Evolutionary conservation across 2,113 vertebrate genomes (phyloP), one percentile per base, ranked within the genome.

Genomic region (Phaetusa simplex): DNA sequence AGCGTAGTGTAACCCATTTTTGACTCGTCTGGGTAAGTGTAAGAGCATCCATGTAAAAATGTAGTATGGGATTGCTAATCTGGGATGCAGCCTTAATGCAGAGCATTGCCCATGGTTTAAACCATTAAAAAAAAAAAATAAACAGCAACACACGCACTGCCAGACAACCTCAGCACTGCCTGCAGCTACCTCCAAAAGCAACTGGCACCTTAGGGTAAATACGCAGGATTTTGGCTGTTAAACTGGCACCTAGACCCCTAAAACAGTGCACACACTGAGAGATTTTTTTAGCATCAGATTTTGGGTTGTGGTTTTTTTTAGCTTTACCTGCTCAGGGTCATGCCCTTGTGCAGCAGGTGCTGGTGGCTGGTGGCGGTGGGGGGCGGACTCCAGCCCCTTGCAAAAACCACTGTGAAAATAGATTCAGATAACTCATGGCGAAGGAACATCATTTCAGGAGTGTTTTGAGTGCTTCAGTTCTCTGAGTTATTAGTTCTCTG

Each of bases 231-330:
- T 42, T 21, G 23, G 76, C 49, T 80, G 61, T 21, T 82, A 16
- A 53, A 62, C 16, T 50, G n/a, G 18, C 7, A 5, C 23, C 22
- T 15, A 27, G 26, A 23, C 14, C 19, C 59, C 27, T 3, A 16
- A 43, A 32, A 36, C 23, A 3, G 16, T 12, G 14, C 27, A 6
- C 4, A 8, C 32, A 17, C 27, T 5, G 21, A n/a, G 36, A 15
- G 5, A 2, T 12, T 66, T 12, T 66, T 50, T 61, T 15, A 4
- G 0, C 17, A 1, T 2, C 12, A 24, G 6, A 36, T 1, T 8
- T 56, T 20, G 8, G 8, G 15, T 49, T 29, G 26, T 14, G 27
- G 7, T 8, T 47, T 47, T 34, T 24, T 22, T 20, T 16, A 9
- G 4, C 7, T n/a, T 59, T 9, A 66, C 42, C 32, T 38, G 58